Base-by-base conservation (phyloP, 1,140 invertebrate species). In the Drosophila littoralis region DNA sequence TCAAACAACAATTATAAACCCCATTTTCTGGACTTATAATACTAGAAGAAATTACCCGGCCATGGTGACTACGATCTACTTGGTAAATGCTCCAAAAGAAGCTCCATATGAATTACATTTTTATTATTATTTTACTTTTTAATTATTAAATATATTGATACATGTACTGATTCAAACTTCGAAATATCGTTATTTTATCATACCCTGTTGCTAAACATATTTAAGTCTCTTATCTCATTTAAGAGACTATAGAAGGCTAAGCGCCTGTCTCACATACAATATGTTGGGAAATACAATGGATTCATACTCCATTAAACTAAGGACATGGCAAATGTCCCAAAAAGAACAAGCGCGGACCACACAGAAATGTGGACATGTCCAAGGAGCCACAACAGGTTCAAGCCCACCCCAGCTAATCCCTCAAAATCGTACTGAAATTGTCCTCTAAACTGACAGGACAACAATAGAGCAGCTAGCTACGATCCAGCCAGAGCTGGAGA, bases 381-480 rank as follows among this genome's bases (percentile, higher is more conserved):
- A 28, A 66, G 40, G 48, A 51, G 59, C 70, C 67, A 69, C 48
- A 40, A 80, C 77, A 84, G 80, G 74, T 78, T 78, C 52, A 74
- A 73, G 69, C 72, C 66, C 55, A 50, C 58, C 33, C n/a, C 64
- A 42, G 58, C 50, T 89, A 83, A 88, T 89, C 80, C 84, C 46
- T 73, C 69, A 81, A 84, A 71, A 67, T 66, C 61, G 43, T 40
- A 65, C 46, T 65, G 33, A 52, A 55, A 89, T 50, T 72, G 70
- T 77, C 66, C 70, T 64, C 69, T 70, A 67, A 84, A 89, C 32
- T 75, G 84, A 89, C 83, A 89, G 60, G 7, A 6, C 0, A 67
- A 88, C 84, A 89, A 88, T 66, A 32, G 54, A 58, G 28, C 57
- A 81, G 68, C 40, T 42, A 58, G 77, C 57, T 59, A 35, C 69